Base-by-base conservation (phyloP, 1,140 invertebrate genomes). In the Dendrolimus punctatus region DNA sequence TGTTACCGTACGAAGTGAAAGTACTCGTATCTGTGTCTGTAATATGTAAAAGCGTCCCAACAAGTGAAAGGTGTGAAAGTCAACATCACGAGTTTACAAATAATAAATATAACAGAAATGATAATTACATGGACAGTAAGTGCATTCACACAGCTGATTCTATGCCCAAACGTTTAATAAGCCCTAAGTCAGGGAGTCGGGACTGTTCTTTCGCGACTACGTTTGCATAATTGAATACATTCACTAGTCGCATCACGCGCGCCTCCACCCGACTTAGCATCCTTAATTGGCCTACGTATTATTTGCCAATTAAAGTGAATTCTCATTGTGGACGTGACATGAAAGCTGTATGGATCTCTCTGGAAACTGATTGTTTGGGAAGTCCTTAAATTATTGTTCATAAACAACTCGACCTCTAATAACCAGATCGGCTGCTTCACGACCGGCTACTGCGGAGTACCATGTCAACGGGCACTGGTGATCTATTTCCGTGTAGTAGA, bases 261-360 rank as follows among this genome's bases (percentile, higher is more conserved):
- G 76, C 73, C 73, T 80, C 79, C 71, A 69, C 76, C 82, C 78
- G 73, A 80, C 83, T 83, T 79, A 77, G 80, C 78, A 84, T 85
- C 84, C 82, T 76, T 87, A 87, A 87, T 87, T 87, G 76, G 78
- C 85, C 73, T 85, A 75, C 78, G 85, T 87, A 87, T 87, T 87
- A 87, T 87, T 85, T 85, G 85, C 85, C 85, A 87, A 87, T 87
- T 87, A 87, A 84, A 85, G 81, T 85, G 80, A 82, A 87, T 85
- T 87, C 78, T 84, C 85, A 79, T 85, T 65, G 80, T 62, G 68
- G 64, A 86, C 83, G 83, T 86, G 83, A 85, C 75, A 61, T 58
- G 83, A 82, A 86, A 82, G 73, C 75, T 60, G 67, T 75, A 85
- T 79, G 67, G 44, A 71, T 75, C 72, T 72, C 69, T 47, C 63